Base-by-base conservation (phyloP, 2,113 vertebrate genomes). In the Brachyhypopomus occidentalis region DNA sequence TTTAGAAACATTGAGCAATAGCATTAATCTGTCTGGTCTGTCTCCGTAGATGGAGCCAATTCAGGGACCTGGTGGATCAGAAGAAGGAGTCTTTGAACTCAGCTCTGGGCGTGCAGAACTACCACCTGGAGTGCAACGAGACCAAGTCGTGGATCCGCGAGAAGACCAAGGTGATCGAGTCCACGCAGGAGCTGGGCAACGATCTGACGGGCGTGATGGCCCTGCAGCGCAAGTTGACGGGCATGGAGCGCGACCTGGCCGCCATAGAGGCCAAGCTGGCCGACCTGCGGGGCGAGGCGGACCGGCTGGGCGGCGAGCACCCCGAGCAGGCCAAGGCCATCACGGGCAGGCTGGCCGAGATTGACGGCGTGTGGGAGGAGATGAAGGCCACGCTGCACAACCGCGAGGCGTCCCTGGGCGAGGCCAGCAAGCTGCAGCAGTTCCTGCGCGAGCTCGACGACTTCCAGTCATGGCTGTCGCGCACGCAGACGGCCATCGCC, bases 91-190 rank as follows among this genome's bases (percentile, higher is more conserved):
- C 94, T 5, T 93, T 99, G 20, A 94, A 93, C 84, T 99, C 98
- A 0, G 97, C 97, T 48, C 92, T 99, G 85, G 98, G 98, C 55
- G 97, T 99, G 81, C 98, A 99, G 92, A 99, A 99, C 92, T 99
- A 99, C 89, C 97, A 99, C 87, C 95, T 99, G 2, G 98, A 99
- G 87, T 97, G 98, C 82, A 99, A 99, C 4, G 98, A 99, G 91
- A 99, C 98, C 88, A 99, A 99, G 87, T 98, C 97, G 56, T 99
- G 98, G 98, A 99, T 99, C 89, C 96, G 96, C 34, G 98, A 99
- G 90, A 99, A 99, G 92, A 99, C 97, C 90, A 99, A 99, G 94
- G 96, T 99, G 62, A 99, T 99, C 0, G 98, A 99, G 90, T 99
- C 98, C 23, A 99, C 98, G 0, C 98, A 99, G 87, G 98, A 98